phyloP scores from a whole-genome alignment of 2,797 vertebrate genomes.

The Anas georgica region DNA sequence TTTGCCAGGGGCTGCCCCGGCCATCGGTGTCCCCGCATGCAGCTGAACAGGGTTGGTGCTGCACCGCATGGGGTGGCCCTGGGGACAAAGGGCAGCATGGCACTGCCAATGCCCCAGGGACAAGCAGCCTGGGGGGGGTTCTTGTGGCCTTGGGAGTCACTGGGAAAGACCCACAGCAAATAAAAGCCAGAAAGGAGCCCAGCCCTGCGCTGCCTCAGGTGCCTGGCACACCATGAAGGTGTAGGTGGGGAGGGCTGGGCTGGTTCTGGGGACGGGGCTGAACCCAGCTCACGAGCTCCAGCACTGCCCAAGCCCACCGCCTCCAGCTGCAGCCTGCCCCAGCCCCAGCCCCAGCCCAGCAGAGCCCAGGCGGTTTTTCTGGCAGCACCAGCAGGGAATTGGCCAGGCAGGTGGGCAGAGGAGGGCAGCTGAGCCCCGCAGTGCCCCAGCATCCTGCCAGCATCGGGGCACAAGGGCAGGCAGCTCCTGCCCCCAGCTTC shows the following conservation, averaged over 20 bases:
- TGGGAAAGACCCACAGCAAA: neutral
- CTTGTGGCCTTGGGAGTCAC: neutral
- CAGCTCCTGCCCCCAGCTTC: neutral
- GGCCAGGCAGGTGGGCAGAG: too few species aligned
- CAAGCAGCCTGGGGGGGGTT: too few species aligned
- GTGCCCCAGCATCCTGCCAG: too few species aligned
- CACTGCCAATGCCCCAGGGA: fast-evolving
- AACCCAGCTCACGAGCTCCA: neutral
- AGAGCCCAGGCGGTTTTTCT: too few species aligned
- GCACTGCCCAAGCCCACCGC: neutral
- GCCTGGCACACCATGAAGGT: too few species aligned
- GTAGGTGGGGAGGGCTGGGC: too few species aligned
- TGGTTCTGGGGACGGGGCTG: too few species aligned
- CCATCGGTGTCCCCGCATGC: fast-evolving
- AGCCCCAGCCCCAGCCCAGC: too few species aligned
- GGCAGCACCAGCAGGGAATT: too few species aligned
- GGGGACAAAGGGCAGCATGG: neutral
- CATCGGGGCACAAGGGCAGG: too few species aligned
- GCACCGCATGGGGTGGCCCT: neutral
- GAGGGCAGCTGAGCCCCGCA: too few species aligned
- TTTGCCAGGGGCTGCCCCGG: neutral
- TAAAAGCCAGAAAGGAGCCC: neutral
- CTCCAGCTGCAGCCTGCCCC: too few species aligned
- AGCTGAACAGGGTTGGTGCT: neutral
- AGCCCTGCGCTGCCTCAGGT: neutral